These are phyloP conservation scores for Pachydiplax longipennis DNA, from an alignment of 2,888 invertebrate genomes.

Conservation along the genomic window DNA sequence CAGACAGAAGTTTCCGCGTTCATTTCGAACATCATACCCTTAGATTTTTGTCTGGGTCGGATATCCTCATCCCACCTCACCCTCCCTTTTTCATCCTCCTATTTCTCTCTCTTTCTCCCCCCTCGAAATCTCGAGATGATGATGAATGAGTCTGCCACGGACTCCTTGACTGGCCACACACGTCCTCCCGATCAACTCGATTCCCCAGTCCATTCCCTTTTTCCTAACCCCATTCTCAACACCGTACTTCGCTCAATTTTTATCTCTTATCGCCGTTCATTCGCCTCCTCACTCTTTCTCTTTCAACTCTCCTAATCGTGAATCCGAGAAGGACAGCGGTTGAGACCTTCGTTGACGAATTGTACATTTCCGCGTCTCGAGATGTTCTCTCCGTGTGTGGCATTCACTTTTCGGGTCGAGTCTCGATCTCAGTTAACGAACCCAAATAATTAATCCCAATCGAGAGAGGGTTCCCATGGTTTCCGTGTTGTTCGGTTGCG, in stretches of 20 bases:
- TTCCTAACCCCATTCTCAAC: not conserved
- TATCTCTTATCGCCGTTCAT: not conserved
- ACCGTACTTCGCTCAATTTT: not conserved
- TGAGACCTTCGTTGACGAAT: no score
- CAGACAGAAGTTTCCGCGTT: not conserved
- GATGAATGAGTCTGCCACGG: constrained; percentile 34
- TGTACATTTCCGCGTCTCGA: no score
- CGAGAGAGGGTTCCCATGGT: no score
- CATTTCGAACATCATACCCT: not conserved
- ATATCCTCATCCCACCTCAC: not conserved
- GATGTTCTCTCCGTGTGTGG: no score
- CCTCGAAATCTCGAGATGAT: not conserved
- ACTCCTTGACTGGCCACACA: constrained; percentile 25
- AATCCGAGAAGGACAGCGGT: no score
- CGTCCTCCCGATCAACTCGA: not conserved
- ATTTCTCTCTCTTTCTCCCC: not conserved
- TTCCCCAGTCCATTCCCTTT: not conserved
- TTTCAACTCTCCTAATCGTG: not conserved
- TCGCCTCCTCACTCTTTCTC: not conserved
- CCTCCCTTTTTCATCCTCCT: not conserved
- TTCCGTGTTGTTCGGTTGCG: no score
- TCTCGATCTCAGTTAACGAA: no score
- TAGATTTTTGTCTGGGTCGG: no score
- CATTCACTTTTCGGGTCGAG: no score
- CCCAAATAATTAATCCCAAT: no score